Conservation (phyloP, 1,140 invertebrate genomes). For the Ips typographus region DNA sequence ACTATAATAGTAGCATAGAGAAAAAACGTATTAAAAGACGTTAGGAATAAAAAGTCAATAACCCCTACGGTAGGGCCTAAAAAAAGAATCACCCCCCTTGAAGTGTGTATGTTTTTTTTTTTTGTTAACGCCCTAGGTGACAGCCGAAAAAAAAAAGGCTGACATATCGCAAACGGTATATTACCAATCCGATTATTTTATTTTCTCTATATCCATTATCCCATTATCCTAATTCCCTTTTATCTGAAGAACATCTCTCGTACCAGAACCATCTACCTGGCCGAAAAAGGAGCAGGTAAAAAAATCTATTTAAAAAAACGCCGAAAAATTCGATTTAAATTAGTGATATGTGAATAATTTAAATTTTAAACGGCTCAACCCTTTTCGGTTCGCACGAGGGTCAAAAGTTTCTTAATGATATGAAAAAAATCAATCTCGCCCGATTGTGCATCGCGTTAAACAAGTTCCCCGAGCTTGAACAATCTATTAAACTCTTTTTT, state of each 20-base stretch:
- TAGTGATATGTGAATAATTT: constrained; percentile 37
- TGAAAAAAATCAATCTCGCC: constrained; percentile 25
- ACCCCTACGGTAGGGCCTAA: neutral
- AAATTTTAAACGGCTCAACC: constrained; percentile 34
- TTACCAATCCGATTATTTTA: constrained; percentile 1
- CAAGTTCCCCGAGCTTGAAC: neutral
- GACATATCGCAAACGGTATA: constrained; percentile 7
- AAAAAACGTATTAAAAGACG: neutral
- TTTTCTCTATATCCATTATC: constrained; percentile 17
- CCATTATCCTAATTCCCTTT: constrained; percentile 29
- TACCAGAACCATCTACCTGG: constrained; percentile 32
- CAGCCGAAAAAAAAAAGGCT: constrained; percentile 4
- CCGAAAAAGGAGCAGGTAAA: constrained; percentile 15
- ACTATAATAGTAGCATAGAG: too few relatives aligned
- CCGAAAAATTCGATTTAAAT: constrained; percentile 36
- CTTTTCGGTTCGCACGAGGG: constrained; percentile 36
- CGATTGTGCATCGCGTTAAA: constrained; percentile 9
- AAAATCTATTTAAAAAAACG: constrained; percentile 32
- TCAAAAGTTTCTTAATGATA: constrained; percentile 34
- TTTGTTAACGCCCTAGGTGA: neutral
- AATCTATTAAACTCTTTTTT: neutral
- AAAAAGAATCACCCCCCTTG: constrained; percentile 3
- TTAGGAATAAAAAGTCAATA: neutral
- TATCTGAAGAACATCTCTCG: constrained; percentile 13
- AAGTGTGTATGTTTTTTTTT: too few relatives aligned